Base-by-base conservation (phyloP, 2,113 vertebrate genomes). In the Scatophagus argus region DNA sequence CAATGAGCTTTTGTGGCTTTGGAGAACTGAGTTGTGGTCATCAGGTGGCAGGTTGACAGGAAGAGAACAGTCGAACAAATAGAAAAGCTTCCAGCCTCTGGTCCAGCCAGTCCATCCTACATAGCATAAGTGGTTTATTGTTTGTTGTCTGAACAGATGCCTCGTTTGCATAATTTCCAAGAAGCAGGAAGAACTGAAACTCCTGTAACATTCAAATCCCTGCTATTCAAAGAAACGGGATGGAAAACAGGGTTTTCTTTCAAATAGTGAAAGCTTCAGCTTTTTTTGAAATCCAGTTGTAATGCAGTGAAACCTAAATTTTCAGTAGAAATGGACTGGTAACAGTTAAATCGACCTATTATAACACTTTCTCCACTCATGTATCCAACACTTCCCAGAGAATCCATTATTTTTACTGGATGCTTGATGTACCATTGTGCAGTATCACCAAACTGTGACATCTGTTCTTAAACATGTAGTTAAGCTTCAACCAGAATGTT, bases 71-170 rank as follows among this genome's bases (percentile, higher is more conserved):
- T 31, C 43, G 65, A n/a, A 73, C 36, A 54, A 63, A 47, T 68
- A 39, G 41, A 71, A 84, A 87, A 79, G 63, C 75, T 81, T 79
- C 23, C 34, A 34, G 67, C 79, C 68, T 70, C 69, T 51, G 44
- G 41, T 70, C 69, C 47, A 39, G 41, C 66, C 47, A 17, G 58
- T 74, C 52, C 61, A 16, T 64, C 31, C 38, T 17, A n/a, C n/a
- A 13, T 29, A 49, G 47, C n/a, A 68, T 62, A 72, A 65, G 6
- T 46, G 17, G 17, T 12, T 41, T 70, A 72, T 80, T 84, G 81
- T 82, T 70, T 77, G 60, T 68, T 77, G 70, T 61, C 44, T 8
- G 25, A 64, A 52, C 52, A 74, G 77, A 70, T 81, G 68, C 41
- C 27, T 51, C 27, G 27, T 81, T 82, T 74, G 46, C 68, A 66